Base-by-base conservation (phyloP, 30 jellyfish, hydroid and myxozoan species). In the Aurelia coerulea region DNA sequence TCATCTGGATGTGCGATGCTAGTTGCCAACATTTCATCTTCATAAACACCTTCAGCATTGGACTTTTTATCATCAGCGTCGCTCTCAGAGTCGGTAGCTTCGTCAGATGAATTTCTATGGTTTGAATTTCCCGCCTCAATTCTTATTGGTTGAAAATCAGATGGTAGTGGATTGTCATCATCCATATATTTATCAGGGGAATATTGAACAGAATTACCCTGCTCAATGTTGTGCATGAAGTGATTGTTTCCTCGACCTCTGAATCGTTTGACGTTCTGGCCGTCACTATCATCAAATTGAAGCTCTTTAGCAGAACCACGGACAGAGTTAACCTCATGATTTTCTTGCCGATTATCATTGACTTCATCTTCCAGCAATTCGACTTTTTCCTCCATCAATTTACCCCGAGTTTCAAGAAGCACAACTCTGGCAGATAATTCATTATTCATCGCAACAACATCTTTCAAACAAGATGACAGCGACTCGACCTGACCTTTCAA, bases 101-200 rank as follows among this genome's bases (percentile, higher is more conserved):
- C 78, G 35, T 41, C 65, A 72, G 14, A 29, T 9, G 56, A 46
- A 6, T 33, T 14, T 4, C 10, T 68, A 29, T 15, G 0, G 15
- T 33, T n/a, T 60, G 51, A 19, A 31, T 42, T 51, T 2, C 41
- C 41, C 17, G 10, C 37, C 4, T 29, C 39, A 46, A 71, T 67
- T 46, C 18, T 59, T 23, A 84, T 58, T 33, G 93, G 93, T 54
- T 59, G 65, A 62, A 84, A 84, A 64, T 84, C 93, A 5, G 79
- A 29, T 46, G 93, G 93, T 11, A 84, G 32, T 35, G 88, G 29
- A 39, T 62, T 68, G 7, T 87, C 89, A 37, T 51, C 91, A 68
- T 85, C 98, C 19, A 80, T 71, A 74, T 92, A 92, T 77, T 86
- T 92, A 33, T 87, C 86, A 3, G 98, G 98, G 9, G 98, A 92